Evolutionary conservation across 2,888 invertebrate genomes (phyloP).

Genomic region (Parnassius mnemosyne): DNA sequence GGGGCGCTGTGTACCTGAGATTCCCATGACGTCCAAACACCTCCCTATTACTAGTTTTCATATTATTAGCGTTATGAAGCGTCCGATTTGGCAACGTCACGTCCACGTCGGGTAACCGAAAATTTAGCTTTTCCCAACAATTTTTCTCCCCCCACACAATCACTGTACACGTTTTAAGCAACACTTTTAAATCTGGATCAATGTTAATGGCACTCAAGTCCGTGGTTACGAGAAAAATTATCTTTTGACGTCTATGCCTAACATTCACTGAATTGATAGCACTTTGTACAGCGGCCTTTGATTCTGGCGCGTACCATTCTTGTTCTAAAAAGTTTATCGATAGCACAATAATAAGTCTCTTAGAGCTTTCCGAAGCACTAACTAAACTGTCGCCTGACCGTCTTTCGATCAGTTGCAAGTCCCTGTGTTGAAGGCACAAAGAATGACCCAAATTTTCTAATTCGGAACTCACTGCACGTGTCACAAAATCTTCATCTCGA

Average conservation of each 20-base stretch:
- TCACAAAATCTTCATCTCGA: slow-evolving; percentile 87
- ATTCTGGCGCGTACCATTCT: slow-evolving; percentile 91
- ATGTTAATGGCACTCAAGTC: slow-evolving; percentile 83
- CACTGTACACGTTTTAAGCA: slow-evolving; percentile 86
- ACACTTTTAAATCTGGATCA: slow-evolving; percentile 87
- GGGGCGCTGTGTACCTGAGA: slow-evolving; percentile 76
- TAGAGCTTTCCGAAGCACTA: slow-evolving; percentile 81
- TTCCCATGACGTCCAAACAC: slow-evolving; percentile 75
- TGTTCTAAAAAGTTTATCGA: slow-evolving; percentile 89
- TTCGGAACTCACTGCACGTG: slow-evolving; percentile 84
- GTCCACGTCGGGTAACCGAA: slow-evolving; percentile 89
- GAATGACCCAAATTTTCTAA: slow-evolving; percentile 84
- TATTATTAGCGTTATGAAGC: slow-evolving; percentile 74
- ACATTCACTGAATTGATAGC: slow-evolving; percentile 84
- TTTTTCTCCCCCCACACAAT: slow-evolving; percentile 90
- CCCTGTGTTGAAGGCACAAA: slow-evolving; percentile 86
- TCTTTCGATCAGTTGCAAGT: slow-evolving; percentile 79
- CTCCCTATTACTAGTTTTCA: slow-evolving; percentile 72
- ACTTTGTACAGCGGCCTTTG: slow-evolving; percentile 89
- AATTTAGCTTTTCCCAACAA: slow-evolving; percentile 93
- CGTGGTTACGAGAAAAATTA: slow-evolving; percentile 77
- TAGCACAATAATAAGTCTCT: slow-evolving; percentile 88
- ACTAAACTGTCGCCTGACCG: slow-evolving; percentile 77
- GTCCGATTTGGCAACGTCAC: slow-evolving; percentile 80
- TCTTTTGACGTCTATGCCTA: slow-evolving; percentile 81